A percentile compares a stretch with the other conserved stretches of the same genome.
These are phyloP conservation scores for Agapornis roseicollis DNA, from an alignment of 2,113 vertebrate species.

Conservation along the genomic window DNA sequence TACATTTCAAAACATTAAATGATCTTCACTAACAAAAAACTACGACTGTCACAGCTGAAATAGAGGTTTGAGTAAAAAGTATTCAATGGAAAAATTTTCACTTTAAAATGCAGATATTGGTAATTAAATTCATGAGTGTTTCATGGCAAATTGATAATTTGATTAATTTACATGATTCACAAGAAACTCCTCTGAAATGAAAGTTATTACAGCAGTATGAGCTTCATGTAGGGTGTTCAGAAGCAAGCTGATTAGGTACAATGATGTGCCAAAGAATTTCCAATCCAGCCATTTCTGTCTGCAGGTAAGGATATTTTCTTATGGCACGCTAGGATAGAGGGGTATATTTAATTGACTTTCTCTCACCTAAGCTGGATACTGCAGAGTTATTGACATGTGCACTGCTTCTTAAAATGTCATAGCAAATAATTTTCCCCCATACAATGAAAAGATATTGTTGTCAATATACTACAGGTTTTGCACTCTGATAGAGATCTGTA, in stretches of 20 bases:
- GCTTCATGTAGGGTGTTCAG: neutral
- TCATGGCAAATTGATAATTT: neutral
- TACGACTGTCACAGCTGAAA: neutral
- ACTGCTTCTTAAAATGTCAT: neutral
- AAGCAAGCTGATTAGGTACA: neutral
- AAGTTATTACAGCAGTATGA: neutral
- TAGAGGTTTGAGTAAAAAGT: neutral
- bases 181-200: neutral
- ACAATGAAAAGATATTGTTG: neutral
- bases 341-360: neutral
- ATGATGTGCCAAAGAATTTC: neutral
- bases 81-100: neutral
- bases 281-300: neutral
- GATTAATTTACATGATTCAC: neutral
- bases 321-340: neutral
- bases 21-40: neutral
- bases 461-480: neutral
- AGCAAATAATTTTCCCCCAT: neutral
- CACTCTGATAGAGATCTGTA: neutral
- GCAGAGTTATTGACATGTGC: neutral
- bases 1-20: neutral
- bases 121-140: constrained; percentile 28
- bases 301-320: neutral
- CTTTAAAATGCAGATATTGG: neutral
- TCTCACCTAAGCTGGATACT: neutral